Conservation (phyloP, 2,797 vertebrate genomes). For the Sitta carolinensis region DNA sequence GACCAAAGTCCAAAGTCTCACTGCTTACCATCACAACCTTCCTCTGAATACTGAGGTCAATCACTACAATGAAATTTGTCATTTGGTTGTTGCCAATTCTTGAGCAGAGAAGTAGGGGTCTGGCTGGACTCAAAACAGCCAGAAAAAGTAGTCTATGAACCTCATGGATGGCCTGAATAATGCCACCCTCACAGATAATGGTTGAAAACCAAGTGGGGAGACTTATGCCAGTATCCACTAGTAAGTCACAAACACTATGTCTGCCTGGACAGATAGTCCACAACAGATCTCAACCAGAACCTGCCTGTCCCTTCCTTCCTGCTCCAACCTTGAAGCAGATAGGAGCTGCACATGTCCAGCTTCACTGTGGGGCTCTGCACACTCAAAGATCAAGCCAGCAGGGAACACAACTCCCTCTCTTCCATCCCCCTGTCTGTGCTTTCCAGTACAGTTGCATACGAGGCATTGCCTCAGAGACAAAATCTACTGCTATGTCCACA, state of each 20-base stretch:
- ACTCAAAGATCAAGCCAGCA: neutral
- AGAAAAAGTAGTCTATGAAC: neutral
- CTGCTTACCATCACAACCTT: neutral
- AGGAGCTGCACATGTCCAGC: neutral
- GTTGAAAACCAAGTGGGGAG: neutral
- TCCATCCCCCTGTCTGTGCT: neutral
- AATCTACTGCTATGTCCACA: neutral
- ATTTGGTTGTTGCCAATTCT: neutral
- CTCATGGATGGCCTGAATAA: neutral
- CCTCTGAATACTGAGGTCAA: neutral
- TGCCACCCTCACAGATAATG: neutral
- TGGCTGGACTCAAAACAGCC: neutral
- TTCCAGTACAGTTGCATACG: rapidly evolving
- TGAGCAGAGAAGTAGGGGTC: neutral
- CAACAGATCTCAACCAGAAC: neutral
- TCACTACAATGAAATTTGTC: neutral
- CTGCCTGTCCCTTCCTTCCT: neutral
- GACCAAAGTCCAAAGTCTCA: neutral
- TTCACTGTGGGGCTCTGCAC: neutral
- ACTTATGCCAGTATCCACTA: neutral
- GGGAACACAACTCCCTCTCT: neutral
- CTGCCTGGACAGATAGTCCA: neutral
- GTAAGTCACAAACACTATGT: rapidly evolving
- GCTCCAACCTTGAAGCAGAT: neutral
- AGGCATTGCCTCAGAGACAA: neutral